phyloP scores from a whole-genome alignment of 2,888 invertebrate species.

The Ennomos fuscantarius region DNA sequence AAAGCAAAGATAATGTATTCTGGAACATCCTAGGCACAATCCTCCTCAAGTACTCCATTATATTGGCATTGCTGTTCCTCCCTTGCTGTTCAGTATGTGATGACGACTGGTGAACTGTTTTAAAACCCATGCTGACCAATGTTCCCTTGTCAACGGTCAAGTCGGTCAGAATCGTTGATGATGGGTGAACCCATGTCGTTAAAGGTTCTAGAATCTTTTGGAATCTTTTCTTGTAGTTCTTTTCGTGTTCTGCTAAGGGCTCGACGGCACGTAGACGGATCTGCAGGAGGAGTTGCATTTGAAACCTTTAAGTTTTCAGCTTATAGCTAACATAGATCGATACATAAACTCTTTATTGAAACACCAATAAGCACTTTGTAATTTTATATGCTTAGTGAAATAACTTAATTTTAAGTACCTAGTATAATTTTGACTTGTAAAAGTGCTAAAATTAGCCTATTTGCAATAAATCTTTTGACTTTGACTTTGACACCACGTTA shows the following conservation, averaged over 20 bases:
- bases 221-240: slow-evolving; percentile 92
- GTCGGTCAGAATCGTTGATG: slow-evolving; percentile 92
- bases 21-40: slow-evolving; percentile 96
- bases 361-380: too few relatives aligned
- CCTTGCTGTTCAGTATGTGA: slow-evolving; percentile 74
- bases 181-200: slow-evolving; percentile 91
- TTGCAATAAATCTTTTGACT: too few relatives aligned
- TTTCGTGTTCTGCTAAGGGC: slow-evolving; percentile 91
- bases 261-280: slow-evolving; percentile 93
- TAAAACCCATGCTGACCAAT: slow-evolving; percentile 91
- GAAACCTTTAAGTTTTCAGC: too few relatives aligned
- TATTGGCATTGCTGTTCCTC: slow-evolving; percentile 88
- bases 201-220: slow-evolving; percentile 93
- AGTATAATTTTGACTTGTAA: too few relatives aligned
- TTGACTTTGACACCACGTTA: too few relatives aligned
- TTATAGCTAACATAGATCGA: too few relatives aligned
- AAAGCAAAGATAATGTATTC: slow-evolving; percentile 92
- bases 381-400: too few relatives aligned
- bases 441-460: too few relatives aligned
- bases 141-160: slow-evolving; percentile 93
- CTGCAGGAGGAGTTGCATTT: slow-evolving; percentile 46
- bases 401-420: too few relatives aligned
- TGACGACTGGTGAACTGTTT: slow-evolving; percentile 88
- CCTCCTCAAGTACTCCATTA: slow-evolving; percentile 94
- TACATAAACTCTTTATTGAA: too few relatives aligned